These are phyloP conservation scores for Drosophila tristis DNA, from an alignment of 1,140 invertebrate species.

Conservation along the genomic window DNA sequence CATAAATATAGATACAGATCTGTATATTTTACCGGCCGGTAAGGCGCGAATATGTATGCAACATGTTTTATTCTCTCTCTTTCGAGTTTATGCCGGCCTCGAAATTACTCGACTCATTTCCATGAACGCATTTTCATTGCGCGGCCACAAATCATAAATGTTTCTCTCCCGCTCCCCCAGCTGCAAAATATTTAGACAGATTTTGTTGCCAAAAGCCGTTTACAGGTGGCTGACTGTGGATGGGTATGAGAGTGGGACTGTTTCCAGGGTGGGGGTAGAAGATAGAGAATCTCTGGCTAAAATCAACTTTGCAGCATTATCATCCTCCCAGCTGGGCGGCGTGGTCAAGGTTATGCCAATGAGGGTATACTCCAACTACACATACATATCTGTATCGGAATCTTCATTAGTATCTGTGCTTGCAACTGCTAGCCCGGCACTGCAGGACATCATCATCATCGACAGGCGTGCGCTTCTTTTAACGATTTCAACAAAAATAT, in stretches of 20 bases:
- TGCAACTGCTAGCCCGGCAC: constrained; percentile 46
- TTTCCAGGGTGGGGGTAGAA: neutral
- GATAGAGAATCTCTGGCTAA: constrained; percentile 11
- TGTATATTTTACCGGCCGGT: constrained; percentile 64
- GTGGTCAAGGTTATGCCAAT: constrained; percentile 73
- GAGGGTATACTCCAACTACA: constrained; percentile 31
- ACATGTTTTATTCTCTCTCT: constrained; percentile 63
- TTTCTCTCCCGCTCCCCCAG: constrained; percentile 31
- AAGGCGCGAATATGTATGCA: constrained; percentile 77
- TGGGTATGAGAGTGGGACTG: neutral
- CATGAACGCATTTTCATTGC: constrained; percentile 68
- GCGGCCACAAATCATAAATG: constrained; percentile 72
- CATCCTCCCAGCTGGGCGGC: constrained; percentile 71
- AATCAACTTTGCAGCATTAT: constrained; percentile 54
- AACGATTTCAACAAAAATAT: constrained; percentile 80
- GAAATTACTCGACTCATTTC: constrained; percentile 49
- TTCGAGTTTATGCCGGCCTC: constrained; percentile 31
- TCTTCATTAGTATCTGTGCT: constrained; percentile 24
- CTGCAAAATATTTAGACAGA: constrained; percentile 77
- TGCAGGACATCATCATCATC: constrained; percentile 78
- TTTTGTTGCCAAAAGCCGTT: constrained; percentile 56
- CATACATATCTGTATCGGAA: constrained; percentile 22
- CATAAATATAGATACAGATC: constrained; percentile 26
- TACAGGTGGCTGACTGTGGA: constrained; percentile 65
- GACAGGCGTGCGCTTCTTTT: constrained; percentile 75